Evolutionary conservation across 2,888 invertebrate species (phyloP), one percentile per base, ranked within the genome.

Genomic region (Epistrophella euchroma): DNA sequence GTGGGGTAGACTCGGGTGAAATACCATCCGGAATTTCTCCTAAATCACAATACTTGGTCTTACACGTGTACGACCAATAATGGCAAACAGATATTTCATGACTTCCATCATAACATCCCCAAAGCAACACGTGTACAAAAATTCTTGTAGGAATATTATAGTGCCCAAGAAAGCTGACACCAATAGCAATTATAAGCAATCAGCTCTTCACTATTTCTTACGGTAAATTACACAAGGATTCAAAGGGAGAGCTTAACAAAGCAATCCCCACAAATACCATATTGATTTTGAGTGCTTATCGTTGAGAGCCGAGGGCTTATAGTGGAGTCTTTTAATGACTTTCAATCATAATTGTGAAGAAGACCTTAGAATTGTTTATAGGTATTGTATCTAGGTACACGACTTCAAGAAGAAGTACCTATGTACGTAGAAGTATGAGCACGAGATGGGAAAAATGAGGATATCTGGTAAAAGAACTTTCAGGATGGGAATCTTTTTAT

Each of bases 341-440:
- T 85, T 70, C 76, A 73, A 73, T 77, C 81, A 81, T 85, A 85
- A 85, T 73, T 77, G 76, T 56, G 47, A 72, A 19, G 76, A 43
- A 40, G 64, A 56, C 75, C 45, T 28, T 64, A 40, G 71, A 50
- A 47, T 32, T 58, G 32, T 45, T 17, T 74, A 32, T 58, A 25
- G 2, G 2, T 25, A 43, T 40, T 73, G 22, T 40, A 40, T 40
- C 40, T 11, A 45, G 4, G 19, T 17, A 11, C 17, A 47, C 45
- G 13, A 50, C 13, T 40, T 22, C 9, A 22, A 40, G 22, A 22
- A 10, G 7, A n/a, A n/a, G 17, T 37, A 35, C 6, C 4, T 50
- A 22, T 1, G 5, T 22, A 47, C 10, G 13, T 10, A 56, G 2
- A 56, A 17, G 55, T 28, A 9, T 7, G 19, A n/a, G 19, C 15